Percentiles rank a stretch among this genome's conserved stretches.
These are phyloP conservation scores for Triplophysa dalaica DNA, from an alignment of 2,113 vertebrate genomes.

Conservation along the genomic window DNA sequence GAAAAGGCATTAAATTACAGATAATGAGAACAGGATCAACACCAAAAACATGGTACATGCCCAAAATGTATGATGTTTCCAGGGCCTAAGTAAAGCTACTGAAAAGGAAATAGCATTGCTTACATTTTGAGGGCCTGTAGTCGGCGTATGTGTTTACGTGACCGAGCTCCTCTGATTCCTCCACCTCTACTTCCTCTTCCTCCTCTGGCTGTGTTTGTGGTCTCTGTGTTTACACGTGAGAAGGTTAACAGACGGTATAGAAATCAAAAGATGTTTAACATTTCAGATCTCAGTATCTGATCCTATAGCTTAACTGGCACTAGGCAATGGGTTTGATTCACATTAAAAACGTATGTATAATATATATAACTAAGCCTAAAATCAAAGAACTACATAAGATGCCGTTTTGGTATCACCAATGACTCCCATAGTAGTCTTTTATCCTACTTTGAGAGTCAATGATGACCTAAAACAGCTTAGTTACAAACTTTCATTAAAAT, in stretches of 20 bases:
- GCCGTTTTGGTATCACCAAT: too few relatives aligned
- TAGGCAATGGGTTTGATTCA: too few relatives aligned
- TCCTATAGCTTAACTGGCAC: too few relatives aligned
- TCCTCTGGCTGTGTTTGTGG: constrained; percentile 80
- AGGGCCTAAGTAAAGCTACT: too few relatives aligned
- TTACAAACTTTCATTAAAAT: too few relatives aligned
- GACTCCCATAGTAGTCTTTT: too few relatives aligned
- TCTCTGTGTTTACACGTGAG: constrained; percentile 58
- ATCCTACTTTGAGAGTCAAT: too few relatives aligned
- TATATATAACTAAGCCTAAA: too few relatives aligned
- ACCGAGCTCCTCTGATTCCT: constrained; percentile 90
- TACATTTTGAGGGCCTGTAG: constrained; percentile 95
- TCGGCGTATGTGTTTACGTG: constrained; percentile 96
- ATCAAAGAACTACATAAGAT: too few relatives aligned
- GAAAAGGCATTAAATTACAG: background rate
- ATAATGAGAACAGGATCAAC: too few relatives aligned
- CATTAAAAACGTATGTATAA: too few relatives aligned
- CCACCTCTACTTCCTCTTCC: constrained; percentile 91
- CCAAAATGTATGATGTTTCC: background rate
- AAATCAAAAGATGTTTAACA: constrained; percentile 14
- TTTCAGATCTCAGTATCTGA: background rate
- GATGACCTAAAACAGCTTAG: too few relatives aligned
- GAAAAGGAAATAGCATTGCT: constrained; percentile 34
- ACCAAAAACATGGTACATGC: background rate
- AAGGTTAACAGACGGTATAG: constrained; percentile 25